A percentile compares a stretch with the other conserved stretches of the same genome.
phyloP scores from a whole-genome alignment of 2,113 vertebrate species.

The Noctilio leporinus region DNA sequence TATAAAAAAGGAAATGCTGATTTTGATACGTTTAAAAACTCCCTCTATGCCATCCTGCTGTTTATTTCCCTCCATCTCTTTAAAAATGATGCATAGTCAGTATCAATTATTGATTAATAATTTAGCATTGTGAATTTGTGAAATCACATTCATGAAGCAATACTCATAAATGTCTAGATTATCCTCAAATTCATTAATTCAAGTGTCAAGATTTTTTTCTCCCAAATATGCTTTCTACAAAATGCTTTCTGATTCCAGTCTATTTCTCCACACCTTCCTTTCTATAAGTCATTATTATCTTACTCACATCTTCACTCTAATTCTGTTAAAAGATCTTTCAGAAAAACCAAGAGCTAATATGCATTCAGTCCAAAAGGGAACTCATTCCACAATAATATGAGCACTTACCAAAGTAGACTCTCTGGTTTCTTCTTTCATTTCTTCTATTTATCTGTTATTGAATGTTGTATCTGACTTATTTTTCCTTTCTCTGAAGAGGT shows the following conservation, averaged over 20 bases:
- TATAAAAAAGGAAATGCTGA: neutral
- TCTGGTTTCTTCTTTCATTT: slow-evolving; percentile 18
- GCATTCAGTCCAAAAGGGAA: neutral
- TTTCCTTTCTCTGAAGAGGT: slow-evolving; percentile 5
- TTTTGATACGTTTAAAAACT: neutral
- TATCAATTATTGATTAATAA: slow-evolving; percentile 8
- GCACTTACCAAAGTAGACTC: neutral
- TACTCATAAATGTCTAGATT: neutral
- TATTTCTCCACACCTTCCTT: neutral
- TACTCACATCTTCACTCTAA: neutral
- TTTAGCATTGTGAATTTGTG: slow-evolving; percentile 1
- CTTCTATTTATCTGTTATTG: neutral
- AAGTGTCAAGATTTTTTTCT: neutral
- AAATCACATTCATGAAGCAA: slow-evolving; percentile 37
- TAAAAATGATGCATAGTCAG: neutral
- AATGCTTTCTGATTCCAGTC: neutral
- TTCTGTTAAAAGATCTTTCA: slow-evolving; percentile 30
- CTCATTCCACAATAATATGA: neutral
- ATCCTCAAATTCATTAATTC: neutral
- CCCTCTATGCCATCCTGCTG: neutral
- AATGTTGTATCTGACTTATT: neutral
- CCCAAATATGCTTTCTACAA: neutral
- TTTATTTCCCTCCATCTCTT: neutral
- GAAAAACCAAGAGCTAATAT: neutral
- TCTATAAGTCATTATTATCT: neutral